Evolutionary conservation across 2,888 invertebrate species (phyloP), one percentile per base, ranked within the genome.

Genomic region (Dexiosoma caninum): DNA sequence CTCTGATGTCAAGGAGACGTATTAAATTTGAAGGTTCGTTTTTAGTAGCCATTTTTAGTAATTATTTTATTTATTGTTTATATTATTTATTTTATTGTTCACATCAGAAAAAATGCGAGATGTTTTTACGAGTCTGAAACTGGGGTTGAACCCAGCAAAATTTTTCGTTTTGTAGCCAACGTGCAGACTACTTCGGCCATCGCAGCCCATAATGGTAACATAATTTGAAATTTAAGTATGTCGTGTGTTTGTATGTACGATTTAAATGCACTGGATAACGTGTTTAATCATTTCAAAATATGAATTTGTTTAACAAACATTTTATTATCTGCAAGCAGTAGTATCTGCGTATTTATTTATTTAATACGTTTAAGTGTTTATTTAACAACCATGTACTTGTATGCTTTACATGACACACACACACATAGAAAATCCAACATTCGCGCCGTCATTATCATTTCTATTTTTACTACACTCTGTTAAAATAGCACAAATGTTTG

Each of bases 381-480:
- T 46, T 42, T 23, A 5, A 42, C 49, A 6, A 62, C 19, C 19
- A 62, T 23, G 0, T 32, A 49, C 55, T 32, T 72, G 32, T 27
- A 14, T 53, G 60, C 44, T 14, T 67, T 51, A 35, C 9, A 19
- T 27, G 37, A 16, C 59, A 42, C 49, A 40, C 40, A 59, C 42
- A 60, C 21, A 62, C 27, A 55, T 14, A 46, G 30, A 59, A 57
- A 69, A 53, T 44, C 37, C 19, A 40, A 51, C 44, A 59, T 80
- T 32, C 53, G 44, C 59, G 27, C 27, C 53, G 60, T 46, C 53
- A 49, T 71, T 71, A 60, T 44, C 40, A 51, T 69, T 60, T 44
- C n/a, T 40, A 44, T 62, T 60, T 42, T 21, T 19, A 37, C 44
- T 44, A 19, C 35, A 42, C 42, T 51, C 40, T 30, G 16, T 51